phyloP scores from a whole-genome alignment of 2,113 vertebrate species.

The Mastomys coucha region DNA sequence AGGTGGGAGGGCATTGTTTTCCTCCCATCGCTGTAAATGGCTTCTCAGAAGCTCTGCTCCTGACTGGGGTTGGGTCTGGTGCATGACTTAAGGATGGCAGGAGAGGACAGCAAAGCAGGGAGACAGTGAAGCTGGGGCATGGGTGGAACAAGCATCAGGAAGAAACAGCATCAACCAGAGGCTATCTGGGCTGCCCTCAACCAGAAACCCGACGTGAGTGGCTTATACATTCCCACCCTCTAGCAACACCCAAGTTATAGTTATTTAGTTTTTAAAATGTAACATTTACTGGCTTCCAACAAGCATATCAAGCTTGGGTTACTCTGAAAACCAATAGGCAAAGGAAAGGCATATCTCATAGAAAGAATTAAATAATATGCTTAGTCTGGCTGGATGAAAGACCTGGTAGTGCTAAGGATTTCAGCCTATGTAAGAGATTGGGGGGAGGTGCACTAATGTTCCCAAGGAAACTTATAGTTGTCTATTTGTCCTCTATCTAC shows the following conservation, averaged over 20 bases:
- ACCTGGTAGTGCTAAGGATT: neutral
- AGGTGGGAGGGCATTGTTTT: neutral
- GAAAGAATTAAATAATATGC: slow-evolving; percentile 9
- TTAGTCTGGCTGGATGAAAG: neutral
- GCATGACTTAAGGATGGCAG: neutral
- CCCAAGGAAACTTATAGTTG: neutral
- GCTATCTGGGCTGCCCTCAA: neutral
- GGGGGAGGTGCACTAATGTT: neutral
- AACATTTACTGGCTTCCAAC: neutral
- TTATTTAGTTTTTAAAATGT: neutral
- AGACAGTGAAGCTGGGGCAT: no score
- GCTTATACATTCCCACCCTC: neutral
- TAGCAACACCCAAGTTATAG: neutral
- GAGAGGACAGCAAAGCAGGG: neutral
- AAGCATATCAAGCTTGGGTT: neutral
- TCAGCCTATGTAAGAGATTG: neutral
- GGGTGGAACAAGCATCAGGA: neutral
- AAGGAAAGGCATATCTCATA: neutral
- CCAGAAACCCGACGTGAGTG: neutral
- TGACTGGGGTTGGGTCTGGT: no score
- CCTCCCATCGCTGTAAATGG: neutral
- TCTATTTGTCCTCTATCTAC: neutral
- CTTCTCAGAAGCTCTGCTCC: neutral
- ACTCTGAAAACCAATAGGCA: neutral
- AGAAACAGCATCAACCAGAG: neutral